These are phyloP conservation scores for Caenorhabditis imperialis DNA, from an alignment of 2,888 invertebrate genomes.

Conservation along the genomic window DNA sequence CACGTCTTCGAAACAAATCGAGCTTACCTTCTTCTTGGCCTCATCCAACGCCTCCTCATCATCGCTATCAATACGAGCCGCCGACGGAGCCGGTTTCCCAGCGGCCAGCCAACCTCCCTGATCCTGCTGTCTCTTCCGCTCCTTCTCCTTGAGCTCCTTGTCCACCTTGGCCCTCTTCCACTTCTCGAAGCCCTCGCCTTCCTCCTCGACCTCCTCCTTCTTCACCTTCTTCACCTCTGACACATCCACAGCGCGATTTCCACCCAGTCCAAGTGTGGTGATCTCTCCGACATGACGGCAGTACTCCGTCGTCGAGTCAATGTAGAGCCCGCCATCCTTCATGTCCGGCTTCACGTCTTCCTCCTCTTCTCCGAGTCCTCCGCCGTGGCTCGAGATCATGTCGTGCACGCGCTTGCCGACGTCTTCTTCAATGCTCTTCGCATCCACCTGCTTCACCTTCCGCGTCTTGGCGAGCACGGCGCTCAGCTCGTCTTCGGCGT, in stretches of 20 bases:
- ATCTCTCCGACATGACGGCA: constrained; percentile 72
- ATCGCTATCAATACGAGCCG: constrained; percentile 56
- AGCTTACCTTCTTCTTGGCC: constrained; percentile 51
- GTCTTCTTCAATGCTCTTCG: constrained; percentile 41
- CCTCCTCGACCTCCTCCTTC: constrained; percentile 20
- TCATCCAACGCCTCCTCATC: constrained; percentile 64
- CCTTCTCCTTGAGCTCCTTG: constrained; percentile 50
- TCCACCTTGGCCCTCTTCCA: constrained; percentile 62
- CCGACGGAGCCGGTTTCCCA: constrained; percentile 32
- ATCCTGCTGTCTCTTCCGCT: constrained; percentile 45
- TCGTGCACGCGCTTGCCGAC: constrained; percentile 46
- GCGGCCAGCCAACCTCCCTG: constrained; percentile 56
- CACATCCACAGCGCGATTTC: constrained; percentile 72
- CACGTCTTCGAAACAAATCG: too few species aligned
- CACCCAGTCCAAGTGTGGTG: constrained; percentile 72
- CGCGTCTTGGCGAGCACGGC: constrained; percentile 70
- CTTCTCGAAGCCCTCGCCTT: constrained; percentile 45
- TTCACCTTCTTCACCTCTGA: constrained; percentile 58
- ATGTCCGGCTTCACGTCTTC: constrained; percentile 44
- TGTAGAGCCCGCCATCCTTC: constrained; percentile 61
- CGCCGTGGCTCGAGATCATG: constrained; percentile 45
- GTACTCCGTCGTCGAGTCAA: constrained; percentile 77
- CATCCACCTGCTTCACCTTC: constrained; percentile 57
- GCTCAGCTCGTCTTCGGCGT: constrained; percentile 74
- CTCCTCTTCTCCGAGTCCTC: constrained; percentile 64